Conservation (phyloP, 1,140 invertebrate genomes). For the Lethrus apterus region DNA sequence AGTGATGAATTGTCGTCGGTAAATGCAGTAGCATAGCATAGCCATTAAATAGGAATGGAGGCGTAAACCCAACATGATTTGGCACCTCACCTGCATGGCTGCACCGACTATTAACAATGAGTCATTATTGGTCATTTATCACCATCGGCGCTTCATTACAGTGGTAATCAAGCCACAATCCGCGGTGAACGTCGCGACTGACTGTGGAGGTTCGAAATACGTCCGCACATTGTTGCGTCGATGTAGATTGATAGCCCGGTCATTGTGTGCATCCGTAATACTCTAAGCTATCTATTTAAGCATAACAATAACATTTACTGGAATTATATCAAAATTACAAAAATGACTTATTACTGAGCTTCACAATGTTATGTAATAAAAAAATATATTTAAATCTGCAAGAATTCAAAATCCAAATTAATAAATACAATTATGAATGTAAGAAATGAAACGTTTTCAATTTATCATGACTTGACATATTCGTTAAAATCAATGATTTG, state of each 20-base stretch:
- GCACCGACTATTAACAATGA: constrained; percentile 22
- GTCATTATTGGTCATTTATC: constrained; percentile 28
- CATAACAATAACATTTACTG: constrained; percentile 2
- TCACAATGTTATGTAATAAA: too few species aligned
- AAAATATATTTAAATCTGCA: too few species aligned
- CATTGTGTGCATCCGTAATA: constrained; percentile 17
- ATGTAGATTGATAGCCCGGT: constrained; percentile 21
- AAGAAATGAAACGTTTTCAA: too few species aligned
- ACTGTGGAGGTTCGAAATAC: constrained; percentile 12
- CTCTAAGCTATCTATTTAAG: neutral
- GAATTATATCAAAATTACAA: constrained; percentile 10
- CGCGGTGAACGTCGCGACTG: constrained; percentile 13
- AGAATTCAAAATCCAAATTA: too few species aligned
- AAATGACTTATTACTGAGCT: too few species aligned
- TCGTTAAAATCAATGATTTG: too few species aligned
- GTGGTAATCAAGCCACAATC: constrained; percentile 25
- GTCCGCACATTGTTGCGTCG: constrained; percentile 19
- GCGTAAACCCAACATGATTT: constrained; percentile 12
- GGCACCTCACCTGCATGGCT: constrained; percentile 20
- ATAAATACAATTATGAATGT: too few species aligned
- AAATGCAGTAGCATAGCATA: too few species aligned
- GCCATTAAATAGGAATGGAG: too few species aligned
- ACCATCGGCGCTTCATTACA: constrained; percentile 25
- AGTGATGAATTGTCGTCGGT: neutral
- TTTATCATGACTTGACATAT: too few species aligned